Evolutionary conservation across 1,140 invertebrate species (phyloP), one percentile per base, ranked within the genome.

Genomic region (Metaphire vulgaris): DNA sequence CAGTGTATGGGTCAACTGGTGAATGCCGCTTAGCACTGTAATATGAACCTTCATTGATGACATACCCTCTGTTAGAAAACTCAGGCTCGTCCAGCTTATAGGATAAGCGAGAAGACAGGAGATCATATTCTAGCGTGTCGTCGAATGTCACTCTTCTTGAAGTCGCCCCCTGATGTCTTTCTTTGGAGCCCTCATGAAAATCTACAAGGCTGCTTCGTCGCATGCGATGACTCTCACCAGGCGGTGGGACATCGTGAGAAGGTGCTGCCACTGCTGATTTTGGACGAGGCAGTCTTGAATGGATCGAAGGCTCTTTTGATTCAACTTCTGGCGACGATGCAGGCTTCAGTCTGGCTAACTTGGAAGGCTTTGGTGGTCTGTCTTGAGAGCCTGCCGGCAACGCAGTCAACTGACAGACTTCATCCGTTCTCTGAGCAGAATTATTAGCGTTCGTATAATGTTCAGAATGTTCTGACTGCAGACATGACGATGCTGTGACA

Each of bases 61-160:
- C 33, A n/a, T 21, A 64, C 26, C 34, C 72, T 14, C 56, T 30
- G 32, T 41, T 34, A 32, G n/a, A 2, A 1, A 64, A 73, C 16
- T 73, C 72, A n/a, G 72, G 33, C 33, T 34, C n/a, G n/a, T n/a
- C n/a, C n/a, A n/a, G n/a, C n/a, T n/a, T n/a, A n/a, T n/a, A n/a
- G n/a, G n/a, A n/a, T n/a, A n/a, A n/a, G n/a, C 6, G 41, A 12
- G 41, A 56, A 6, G 41, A 56, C 41, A 12, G 41, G 21, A 56
- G 41, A 56, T 56, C 41, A 56, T 56, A 56, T 56, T 56, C 41
- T 56, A 56, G 21, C 6, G 41, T 56, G 41, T 56, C 41, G 21
- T 21, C 72, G 33, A 73, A 73, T 41, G 72, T 73, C 6, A 73
- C 72, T 41, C 33, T 73, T 41, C 56, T 73, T 28, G 72, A 34